These are phyloP conservation scores for Siniperca chuatsi DNA, from an alignment of 2,113 vertebrate species.

Conservation along the genomic window DNA sequence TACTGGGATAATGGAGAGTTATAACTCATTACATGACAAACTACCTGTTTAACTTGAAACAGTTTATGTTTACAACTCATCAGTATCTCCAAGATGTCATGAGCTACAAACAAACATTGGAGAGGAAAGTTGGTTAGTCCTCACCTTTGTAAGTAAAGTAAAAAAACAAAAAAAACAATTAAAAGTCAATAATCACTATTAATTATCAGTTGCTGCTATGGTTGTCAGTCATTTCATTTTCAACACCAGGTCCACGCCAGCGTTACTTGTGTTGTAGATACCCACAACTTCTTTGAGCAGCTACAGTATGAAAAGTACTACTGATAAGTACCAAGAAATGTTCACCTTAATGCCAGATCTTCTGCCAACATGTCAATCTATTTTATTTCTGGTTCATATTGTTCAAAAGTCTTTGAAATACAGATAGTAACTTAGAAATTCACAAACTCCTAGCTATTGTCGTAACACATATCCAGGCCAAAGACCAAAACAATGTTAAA, in stretches of 20 bases:
- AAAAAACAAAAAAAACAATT: neutral
- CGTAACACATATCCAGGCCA: slow-evolving; percentile 64
- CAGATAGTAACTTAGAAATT: slow-evolving; percentile 71
- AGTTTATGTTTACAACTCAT: slow-evolving; percentile 3
- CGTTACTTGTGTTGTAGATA: slow-evolving; percentile 27
- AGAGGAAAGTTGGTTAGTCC: slow-evolving; percentile 27
- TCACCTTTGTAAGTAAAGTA: slow-evolving; percentile 23
- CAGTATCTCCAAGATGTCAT: slow-evolving; percentile 21
- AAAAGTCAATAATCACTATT: slow-evolving; percentile 15
- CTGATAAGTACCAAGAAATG: slow-evolving; percentile 52
- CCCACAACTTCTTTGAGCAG: slow-evolving; percentile 25
- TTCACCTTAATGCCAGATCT: slow-evolving; percentile 41
- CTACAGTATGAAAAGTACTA: slow-evolving; percentile 45
- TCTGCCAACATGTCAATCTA: slow-evolving; percentile 37
- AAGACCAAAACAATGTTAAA: slow-evolving; percentile 71
- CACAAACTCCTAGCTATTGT: slow-evolving; percentile 62
- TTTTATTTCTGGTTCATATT: slow-evolving; percentile 58
- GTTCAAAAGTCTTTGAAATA: slow-evolving; percentile 69
- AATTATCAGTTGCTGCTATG: slow-evolving; percentile 20
- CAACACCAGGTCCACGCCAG: slow-evolving; percentile 27
- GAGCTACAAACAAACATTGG: slow-evolving; percentile 40
- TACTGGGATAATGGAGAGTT: too few species aligned
- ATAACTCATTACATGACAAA: slow-evolving; percentile 25
- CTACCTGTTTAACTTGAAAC: slow-evolving; percentile 17
- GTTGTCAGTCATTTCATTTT: slow-evolving; percentile 14